Base-by-base conservation (phyloP, 37 sponge, comb jelly and placozoan genomes). In the Halichondria panicea region DNA sequence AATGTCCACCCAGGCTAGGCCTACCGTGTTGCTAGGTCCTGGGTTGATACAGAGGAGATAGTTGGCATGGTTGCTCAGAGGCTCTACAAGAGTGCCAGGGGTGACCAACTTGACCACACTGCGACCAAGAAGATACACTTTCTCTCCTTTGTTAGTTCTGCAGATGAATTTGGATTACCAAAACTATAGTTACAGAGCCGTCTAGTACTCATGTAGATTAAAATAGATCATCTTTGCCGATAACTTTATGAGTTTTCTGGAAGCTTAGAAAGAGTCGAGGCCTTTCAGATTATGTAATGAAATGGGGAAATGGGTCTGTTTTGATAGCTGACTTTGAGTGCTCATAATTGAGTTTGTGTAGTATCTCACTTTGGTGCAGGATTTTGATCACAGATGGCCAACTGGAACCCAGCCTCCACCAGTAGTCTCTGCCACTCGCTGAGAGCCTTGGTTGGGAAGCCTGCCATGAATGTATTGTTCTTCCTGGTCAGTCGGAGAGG, bases 71-170 rank as follows among this genome's bases (percentile, higher is more conserved):
- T 84, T 63, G 36, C 69, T 54, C 12, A 82, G 61, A 9, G 94
- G 94, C 48, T 94, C 92, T 5, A 90, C 45, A 30, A 90, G 84
- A 22, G 94, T 94, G 4, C 94, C 94, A 8, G 94, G 88, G 24
- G 94, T 94, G 24, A 94, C 66, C 55, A 94, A 61, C 73, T 82
- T 76, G 28, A 90, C 85, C 21, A 94, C 88, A 25, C 79, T 63
- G 2, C 94, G 82, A 4, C 40, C 50, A 54, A 81, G 27, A 24
- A 93, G 75, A 8, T 32, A 38, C 36, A 13, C 19, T 48, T 55
- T 72, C 41, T 56, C 22, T 27, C 55, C 71, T 1, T 70, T 25
- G 15, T 35, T 70, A 35, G 12, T 1, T 7, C n/a, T 24, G 30
- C 2, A 59, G 7, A 59, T 24, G 24, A 59, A 59, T 59, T 9